Evolutionary conservation across 2,888 invertebrate species (phyloP), one percentile per base, ranked within the genome.

Genomic region (Gymnoscelis rufifasciata): DNA sequence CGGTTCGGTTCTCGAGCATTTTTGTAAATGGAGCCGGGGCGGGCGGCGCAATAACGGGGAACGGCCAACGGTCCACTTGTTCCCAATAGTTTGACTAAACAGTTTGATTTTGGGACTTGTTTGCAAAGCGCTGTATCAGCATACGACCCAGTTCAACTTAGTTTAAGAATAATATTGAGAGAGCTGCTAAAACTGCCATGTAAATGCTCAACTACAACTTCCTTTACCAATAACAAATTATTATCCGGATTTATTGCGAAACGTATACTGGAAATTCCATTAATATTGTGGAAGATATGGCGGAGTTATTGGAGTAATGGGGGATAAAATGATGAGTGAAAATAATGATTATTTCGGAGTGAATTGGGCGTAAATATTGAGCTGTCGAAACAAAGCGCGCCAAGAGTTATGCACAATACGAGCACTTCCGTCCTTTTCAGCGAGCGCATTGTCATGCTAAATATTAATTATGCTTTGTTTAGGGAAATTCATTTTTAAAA

Each of bases 1-100:
- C 51, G 51, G 46, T 53, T 44, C 44, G 46, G 52, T 55, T 48
- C 44, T 47, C 40, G 50, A 47, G 40, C 53, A 54, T 55, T 57
- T 49, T 47, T 54, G 45, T 45, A 48, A 40, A 51, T 53, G 31
- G 6, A 15, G 19, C 19, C 3, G 19, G 19, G 3, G 19, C 19
- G 19, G 19, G n/a, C n/a, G n/a, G n/a, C n/a, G n/a, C n/a, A 31
- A 8, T 31, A 14, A 31, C 14, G 31, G 8, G 30, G 4, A 1
- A 3, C 13, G 2, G 11, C 13, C 3, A 13, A n/a, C 31, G 14
- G 31, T 31, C 33, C 3, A 14, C 15, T 33, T 19, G 33, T 19
- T 19, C 10, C 7, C 33, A 33, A 19, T 33, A 33, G 33, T 19
- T 33, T 19, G 33, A 33, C 15, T 33, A 15, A 33, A 35, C 35